Conservation (phyloP, 92 coral and sea anemone species). For the Pocillopora grandis region DNA sequence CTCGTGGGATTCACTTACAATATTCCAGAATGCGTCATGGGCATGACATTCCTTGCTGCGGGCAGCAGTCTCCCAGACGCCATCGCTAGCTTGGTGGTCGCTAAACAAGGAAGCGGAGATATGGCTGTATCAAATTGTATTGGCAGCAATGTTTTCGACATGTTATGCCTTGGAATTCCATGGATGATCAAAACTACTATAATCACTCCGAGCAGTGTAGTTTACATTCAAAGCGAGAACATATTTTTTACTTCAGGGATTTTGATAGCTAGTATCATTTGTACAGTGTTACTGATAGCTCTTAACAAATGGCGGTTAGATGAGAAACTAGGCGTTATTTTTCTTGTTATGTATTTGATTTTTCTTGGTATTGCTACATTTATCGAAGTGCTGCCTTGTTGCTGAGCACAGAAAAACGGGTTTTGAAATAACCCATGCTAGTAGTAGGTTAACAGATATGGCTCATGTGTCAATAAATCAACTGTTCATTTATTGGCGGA, state of each 20-base stretch:
- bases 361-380: slow-evolving; percentile 88
- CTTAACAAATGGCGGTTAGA: slow-evolving; percentile 89
- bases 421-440: no score
- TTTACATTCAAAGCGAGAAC: slow-evolving; percentile 88
- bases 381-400: slow-evolving; percentile 85
- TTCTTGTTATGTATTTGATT: slow-evolving; percentile 77
- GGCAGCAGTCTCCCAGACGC: slow-evolving; percentile 99
- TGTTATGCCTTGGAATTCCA: slow-evolving; percentile 94
- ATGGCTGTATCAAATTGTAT: slow-evolving; percentile 99
- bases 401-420: background rate
- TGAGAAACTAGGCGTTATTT: slow-evolving; percentile 72
- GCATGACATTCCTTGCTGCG: slow-evolving; percentile 99
- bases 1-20: slow-evolving; percentile 89
- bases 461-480: no score
- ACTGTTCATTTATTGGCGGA: no score
- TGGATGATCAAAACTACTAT: slow-evolving; percentile 93
- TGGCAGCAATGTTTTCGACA: slow-evolving; percentile 97
- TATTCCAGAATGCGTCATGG: slow-evolving; percentile 99
- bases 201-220: slow-evolving; percentile 75
- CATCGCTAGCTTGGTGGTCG: slow-evolving; percentile 96
- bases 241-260: slow-evolving; percentile 89
- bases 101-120: slow-evolving; percentile 93
- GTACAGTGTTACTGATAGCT: slow-evolving; percentile 73
- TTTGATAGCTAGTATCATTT: slow-evolving; percentile 80
- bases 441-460: no score